phyloP scores from a whole-genome alignment of 2,888 invertebrate species.

The Ochropacha duplaris region DNA sequence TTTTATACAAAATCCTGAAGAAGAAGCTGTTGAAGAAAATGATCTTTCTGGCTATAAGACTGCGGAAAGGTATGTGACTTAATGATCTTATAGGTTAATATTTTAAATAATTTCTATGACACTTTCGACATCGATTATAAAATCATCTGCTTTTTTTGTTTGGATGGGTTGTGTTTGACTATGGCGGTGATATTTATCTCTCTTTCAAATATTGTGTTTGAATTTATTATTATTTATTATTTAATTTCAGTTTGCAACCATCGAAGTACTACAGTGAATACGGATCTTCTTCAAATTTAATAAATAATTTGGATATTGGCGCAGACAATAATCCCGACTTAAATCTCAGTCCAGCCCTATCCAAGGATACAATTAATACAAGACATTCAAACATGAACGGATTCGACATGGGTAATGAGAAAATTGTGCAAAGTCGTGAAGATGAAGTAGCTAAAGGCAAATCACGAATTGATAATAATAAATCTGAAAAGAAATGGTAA shows the following conservation, averaged over 20 bases:
- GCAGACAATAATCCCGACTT: slow-evolving; percentile 18
- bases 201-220: too few relatives aligned
- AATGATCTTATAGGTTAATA: not conserved
- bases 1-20: slow-evolving; percentile 50
- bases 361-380: slow-evolving; percentile 20
- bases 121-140: too few relatives aligned
- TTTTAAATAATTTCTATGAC: too few relatives aligned
- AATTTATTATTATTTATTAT: too few relatives aligned
- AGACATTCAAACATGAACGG: slow-evolving; percentile 20
- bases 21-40: slow-evolving; percentile 25
- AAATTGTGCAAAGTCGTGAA: slow-evolving; percentile 11
- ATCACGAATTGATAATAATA: slow-evolving; percentile 22
- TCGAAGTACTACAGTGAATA: slow-evolving; percentile 26
- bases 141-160: too few relatives aligned
- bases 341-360: slow-evolving; percentile 17
- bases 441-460: slow-evolving; percentile 21
- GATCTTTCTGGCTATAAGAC: slow-evolving; percentile 17
- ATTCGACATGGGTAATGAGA: slow-evolving; percentile 18
- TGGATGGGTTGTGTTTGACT: too few relatives aligned
- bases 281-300: slow-evolving; percentile 15
- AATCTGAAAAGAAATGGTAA: slow-evolving; percentile 47
- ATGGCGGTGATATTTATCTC: too few relatives aligned
- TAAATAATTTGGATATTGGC: slow-evolving; percentile 17
- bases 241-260: slow-evolving; percentile 10
- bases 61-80: slow-evolving; percentile 22